phyloP scores from a whole-genome alignment of 2,797 vertebrate species.

The Pteropus rufus region DNA sequence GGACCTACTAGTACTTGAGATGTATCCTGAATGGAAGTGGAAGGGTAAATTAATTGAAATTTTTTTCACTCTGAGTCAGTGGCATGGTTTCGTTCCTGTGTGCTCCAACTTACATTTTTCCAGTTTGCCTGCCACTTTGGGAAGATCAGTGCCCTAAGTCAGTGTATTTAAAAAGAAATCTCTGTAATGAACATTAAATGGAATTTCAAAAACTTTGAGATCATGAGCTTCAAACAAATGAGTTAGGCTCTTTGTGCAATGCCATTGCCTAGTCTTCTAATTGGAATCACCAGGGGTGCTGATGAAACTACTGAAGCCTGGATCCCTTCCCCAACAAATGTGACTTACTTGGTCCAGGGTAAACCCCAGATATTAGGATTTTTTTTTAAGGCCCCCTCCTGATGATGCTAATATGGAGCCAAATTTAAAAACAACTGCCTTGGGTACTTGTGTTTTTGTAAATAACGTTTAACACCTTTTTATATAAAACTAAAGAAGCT shows the following conservation, averaged over 20 bases:
- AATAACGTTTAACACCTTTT: not conserved
- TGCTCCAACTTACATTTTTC: no score
- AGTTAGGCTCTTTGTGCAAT: not conserved
- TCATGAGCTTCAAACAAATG: not conserved
- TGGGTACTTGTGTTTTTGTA: not conserved
- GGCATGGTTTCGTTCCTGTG: not conserved
- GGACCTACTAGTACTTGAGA: not conserved
- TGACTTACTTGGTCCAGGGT: not conserved
- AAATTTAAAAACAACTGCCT: not conserved
- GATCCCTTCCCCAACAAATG: not conserved
- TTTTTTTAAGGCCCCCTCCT: not conserved
- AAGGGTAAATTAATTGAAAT: not conserved
- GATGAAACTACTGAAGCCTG: not conserved
- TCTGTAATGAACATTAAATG: not conserved
- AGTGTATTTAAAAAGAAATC: not conserved
- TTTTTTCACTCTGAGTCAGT: not conserved
- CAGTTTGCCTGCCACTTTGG: no score
- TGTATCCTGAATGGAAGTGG: not conserved
- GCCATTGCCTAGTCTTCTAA: not conserved
- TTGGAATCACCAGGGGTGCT: not conserved
- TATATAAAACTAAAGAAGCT: not conserved
- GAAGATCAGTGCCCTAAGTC: not conserved
- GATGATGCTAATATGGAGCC: not conserved
- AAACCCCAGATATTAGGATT: not conserved
- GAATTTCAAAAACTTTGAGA: not conserved